Evolutionary conservation across 2,888 invertebrate species (phyloP).

Genomic region (Tiphia femorata): DNA sequence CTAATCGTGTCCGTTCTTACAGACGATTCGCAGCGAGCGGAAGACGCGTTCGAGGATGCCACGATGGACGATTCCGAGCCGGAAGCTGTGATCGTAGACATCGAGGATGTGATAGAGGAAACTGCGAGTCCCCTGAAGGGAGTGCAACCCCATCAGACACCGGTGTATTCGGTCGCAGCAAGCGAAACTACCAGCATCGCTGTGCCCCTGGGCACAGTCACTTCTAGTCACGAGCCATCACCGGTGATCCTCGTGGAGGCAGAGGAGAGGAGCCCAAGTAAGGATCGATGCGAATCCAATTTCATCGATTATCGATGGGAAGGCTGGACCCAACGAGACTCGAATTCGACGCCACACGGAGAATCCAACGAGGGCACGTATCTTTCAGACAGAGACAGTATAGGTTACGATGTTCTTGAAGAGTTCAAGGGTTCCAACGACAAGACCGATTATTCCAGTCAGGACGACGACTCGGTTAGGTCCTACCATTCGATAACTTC

Average conservation of each 20-base stretch:
- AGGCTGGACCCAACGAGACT: neutral
- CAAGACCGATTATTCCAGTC: neutral
- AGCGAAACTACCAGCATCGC: slow-evolving; percentile 62
- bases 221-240: slow-evolving; percentile 60
- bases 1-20: slow-evolving; percentile 12
- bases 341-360: slow-evolving; percentile 7
- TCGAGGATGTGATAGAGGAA: slow-evolving; percentile 85
- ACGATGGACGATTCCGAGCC: slow-evolving; percentile 71
- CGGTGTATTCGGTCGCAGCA: slow-evolving; percentile 73
- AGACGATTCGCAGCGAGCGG: slow-evolving; percentile 34
- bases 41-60: slow-evolving; percentile 48
- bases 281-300: neutral
- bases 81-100: slow-evolving; percentile 83
- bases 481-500: slow-evolving; percentile 14
- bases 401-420: neutral
- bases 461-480: slow-evolving; percentile 20
- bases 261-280: slow-evolving; percentile 34
- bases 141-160: slow-evolving; percentile 78
- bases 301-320: neutral
- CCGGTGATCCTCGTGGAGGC: slow-evolving; percentile 54
- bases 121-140: slow-evolving; percentile 81
- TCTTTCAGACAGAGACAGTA: neutral
- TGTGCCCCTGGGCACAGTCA: slow-evolving; percentile 59
- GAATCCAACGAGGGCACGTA: slow-evolving; percentile 2
- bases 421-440: neutral